Base-by-base conservation (phyloP, 2,113 vertebrate species). In the Hemiscyllium ocellatum region DNA sequence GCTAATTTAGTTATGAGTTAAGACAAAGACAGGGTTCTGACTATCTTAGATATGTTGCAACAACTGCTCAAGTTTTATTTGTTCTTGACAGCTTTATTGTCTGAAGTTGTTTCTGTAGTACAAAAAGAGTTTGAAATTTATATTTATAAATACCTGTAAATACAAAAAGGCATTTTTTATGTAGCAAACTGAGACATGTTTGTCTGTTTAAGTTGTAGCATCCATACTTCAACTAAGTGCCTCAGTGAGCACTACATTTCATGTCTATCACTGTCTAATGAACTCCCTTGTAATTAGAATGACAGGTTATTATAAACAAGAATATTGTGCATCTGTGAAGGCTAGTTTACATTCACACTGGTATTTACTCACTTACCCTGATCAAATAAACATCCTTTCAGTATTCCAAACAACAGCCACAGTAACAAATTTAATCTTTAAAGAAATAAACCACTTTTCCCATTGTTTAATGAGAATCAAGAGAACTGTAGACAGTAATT, bases 231-330 rank as follows among this genome's bases (percentile, higher is more conserved):
- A 61, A 37, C 33, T 19, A 93, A 87, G 15, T 50, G 85, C 47
- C 20, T 3, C 12, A 10, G 10, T 37, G 56, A 93, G 68, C 26
- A 29, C 52, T 56, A 65, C 65, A 15, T 5, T 33, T 83, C 78
- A 1, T 91, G 33, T 91, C 17, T 37, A 93, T 68, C 37, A 93
- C 8, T 90, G 26, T 33, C 52, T 5, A 33, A 61, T 33, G 26
- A 56, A 90, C 52, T 66, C 66, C 61, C 89, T 22, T 93, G 37
- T 66, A 93, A 93, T 93, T 68, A 20, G 26, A 90, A 90, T 90
- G 13, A 26, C 15, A 56, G 33, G 33, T 47, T 93, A 37, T 7
- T 24, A 66, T 37, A 33, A 91, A 13, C 15, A 37, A 91, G n/a
- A 93, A 93, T n/a, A 33, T 66, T 17, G 29, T 19, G 33, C 24